Evolutionary conservation across 2,113 vertebrate species (phyloP).

Genomic region (Tretioscincus oriximinensis): DNA sequence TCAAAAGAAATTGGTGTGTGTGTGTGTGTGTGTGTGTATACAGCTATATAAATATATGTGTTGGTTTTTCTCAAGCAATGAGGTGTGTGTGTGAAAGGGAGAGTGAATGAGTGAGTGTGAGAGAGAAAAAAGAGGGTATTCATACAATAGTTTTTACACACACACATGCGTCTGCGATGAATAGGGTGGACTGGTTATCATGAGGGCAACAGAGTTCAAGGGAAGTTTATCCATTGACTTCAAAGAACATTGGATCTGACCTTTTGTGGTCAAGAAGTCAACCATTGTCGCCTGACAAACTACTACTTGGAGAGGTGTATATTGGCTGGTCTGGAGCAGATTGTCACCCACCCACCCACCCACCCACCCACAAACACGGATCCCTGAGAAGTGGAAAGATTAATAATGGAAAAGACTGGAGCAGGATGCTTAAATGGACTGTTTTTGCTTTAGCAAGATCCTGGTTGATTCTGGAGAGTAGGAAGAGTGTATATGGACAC

Average conservation of each 20-base stretch:
- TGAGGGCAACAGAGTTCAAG: constrained; percentile 36
- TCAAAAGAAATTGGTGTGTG: neutral
- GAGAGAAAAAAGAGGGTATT: constrained; percentile 4
- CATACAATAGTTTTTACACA: constrained; percentile 26
- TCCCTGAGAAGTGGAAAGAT: constrained; percentile 11
- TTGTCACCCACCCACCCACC: constrained; percentile 3
- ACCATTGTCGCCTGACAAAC: constrained; percentile 36
- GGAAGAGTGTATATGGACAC: neutral
- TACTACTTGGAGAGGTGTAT: constrained; percentile 40
- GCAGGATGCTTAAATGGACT: neutral
- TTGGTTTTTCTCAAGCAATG: neutral
- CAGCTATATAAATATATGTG: constrained; percentile 12
- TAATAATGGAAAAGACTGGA: constrained; percentile 23
- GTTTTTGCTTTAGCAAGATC: neutral
- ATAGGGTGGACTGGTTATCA: constrained; percentile 34
- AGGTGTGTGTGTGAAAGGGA: neutral
- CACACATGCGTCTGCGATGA: constrained; percentile 31
- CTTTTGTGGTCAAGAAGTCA: constrained; percentile 40
- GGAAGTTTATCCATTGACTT: constrained; percentile 41
- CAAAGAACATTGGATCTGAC: constrained; percentile 42
- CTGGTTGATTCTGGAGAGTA: neutral
- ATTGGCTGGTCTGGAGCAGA: constrained; percentile 38
- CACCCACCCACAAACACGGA: neutral
- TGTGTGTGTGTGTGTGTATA: neutral
- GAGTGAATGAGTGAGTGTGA: neutral